Conservation (phyloP, 2,113 vertebrate species). For the Jaculus jaculus region DNA sequence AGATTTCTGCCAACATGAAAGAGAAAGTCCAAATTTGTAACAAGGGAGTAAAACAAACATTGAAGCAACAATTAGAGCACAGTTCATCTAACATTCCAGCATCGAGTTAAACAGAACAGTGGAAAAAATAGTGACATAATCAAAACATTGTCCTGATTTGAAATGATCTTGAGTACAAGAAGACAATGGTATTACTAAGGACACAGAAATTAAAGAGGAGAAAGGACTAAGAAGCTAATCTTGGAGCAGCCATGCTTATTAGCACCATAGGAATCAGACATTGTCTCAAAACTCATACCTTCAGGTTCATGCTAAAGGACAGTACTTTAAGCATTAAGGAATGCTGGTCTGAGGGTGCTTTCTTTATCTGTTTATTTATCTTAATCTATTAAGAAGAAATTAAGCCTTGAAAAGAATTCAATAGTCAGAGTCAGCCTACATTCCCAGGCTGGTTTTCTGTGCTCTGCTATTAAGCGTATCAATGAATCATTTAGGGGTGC, state of each 20-base stretch:
- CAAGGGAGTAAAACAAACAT: neutral
- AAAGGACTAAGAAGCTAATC: constrained; percentile 14
- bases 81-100: neutral
- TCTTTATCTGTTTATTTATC: constrained; percentile 65
- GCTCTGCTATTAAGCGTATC: neutral
- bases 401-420: constrained; percentile 55
- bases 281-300: neutral
- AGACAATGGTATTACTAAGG: neutral
- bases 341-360: neutral
- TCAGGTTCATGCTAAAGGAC: neutral
- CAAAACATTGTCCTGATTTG: neutral
- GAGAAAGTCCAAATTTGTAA: neutral
- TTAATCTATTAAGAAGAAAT: constrained; percentile 63
- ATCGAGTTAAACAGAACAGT: neutral
- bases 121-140: neutral
- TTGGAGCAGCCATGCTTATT: neutral
- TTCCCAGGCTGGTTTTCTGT: constrained; percentile 42
- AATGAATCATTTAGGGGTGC: neutral
- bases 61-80: neutral
- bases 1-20: neutral
- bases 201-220: neutral
- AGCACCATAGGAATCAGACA: neutral
- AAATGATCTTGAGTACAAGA: neutral
- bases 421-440: constrained; percentile 39
- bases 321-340: constrained; percentile 22